A percentile compares a stretch with the other conserved stretches of the same genome.
phyloP scores from a whole-genome alignment of 2,797 vertebrate species.

The Takifugu rubripes region DNA sequence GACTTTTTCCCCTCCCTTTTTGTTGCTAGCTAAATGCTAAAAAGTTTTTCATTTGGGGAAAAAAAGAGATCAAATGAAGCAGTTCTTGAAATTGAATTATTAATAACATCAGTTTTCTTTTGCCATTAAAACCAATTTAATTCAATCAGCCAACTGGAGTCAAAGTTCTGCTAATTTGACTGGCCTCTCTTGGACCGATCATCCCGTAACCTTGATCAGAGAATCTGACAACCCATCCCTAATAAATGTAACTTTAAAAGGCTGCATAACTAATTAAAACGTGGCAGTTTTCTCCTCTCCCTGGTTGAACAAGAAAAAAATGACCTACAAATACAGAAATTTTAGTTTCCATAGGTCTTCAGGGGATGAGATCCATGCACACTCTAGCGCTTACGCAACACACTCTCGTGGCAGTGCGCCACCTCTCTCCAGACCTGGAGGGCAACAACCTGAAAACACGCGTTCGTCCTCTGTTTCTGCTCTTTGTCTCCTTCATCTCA shows the following conservation, averaged over 20 bases:
- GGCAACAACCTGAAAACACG: slow-evolving; percentile 13
- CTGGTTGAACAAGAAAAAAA: no score
- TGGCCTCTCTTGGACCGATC: not conserved
- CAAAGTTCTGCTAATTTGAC: not conserved
- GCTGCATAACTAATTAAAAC: slow-evolving; percentile 18
- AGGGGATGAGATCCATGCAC: slow-evolving; percentile 18
- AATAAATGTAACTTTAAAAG: slow-evolving; percentile 14
- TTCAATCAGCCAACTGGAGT: not conserved
- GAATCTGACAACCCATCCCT: not conserved
- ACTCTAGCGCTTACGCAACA: slow-evolving; percentile 38
- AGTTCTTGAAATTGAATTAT: no score
- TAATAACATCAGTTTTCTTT: not conserved
- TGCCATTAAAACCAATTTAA: not conserved
- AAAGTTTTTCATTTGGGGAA: no score
- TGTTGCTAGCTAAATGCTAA: no score
- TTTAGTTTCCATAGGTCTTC: not conserved
- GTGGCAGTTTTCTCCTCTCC: not conserved
- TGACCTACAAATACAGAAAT: no score
- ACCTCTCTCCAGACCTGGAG: slow-evolving; percentile 11
- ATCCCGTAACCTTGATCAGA: not conserved
- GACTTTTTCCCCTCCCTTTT: no score
- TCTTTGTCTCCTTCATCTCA: not conserved
- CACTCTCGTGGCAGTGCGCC: not conserved
- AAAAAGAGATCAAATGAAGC: no score
- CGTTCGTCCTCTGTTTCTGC: slow-evolving; percentile 26